These are phyloP conservation scores for Episyrphus balteatus DNA, from an alignment of 1,140 invertebrate species.

Conservation along the genomic window DNA sequence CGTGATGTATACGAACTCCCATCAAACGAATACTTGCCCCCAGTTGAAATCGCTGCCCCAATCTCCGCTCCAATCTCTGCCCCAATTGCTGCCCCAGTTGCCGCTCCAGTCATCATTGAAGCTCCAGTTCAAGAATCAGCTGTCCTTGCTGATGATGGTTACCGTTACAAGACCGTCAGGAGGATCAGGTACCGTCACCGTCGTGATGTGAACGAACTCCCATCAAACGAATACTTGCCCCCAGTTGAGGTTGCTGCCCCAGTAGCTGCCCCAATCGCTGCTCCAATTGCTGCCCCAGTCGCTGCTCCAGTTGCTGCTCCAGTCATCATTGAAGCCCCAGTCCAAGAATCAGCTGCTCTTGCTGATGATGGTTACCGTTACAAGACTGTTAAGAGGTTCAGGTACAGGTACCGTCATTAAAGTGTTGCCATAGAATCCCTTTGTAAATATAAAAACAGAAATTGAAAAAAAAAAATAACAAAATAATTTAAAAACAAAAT, in stretches of 20 bases:
- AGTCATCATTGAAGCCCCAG: too few species aligned
- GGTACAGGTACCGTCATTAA: too few species aligned
- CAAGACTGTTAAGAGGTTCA: too few species aligned
- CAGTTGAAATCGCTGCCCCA: slow-evolving; percentile 5
- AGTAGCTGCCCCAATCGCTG: too few species aligned
- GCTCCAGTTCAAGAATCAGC: slow-evolving; percentile 10
- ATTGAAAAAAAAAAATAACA: too few species aligned
- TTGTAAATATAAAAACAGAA: too few species aligned
- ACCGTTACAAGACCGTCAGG: slow-evolving; percentile 20
- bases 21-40: slow-evolving; percentile 13
- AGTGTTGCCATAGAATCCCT: too few species aligned
- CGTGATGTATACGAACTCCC: slow-evolving; percentile 14
- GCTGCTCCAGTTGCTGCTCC: too few species aligned
- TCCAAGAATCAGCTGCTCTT: too few species aligned
- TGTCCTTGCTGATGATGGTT: slow-evolving; percentile 13
- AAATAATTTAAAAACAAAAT: too few species aligned
- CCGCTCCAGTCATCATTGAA: slow-evolving; percentile 4
- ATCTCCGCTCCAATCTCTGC: slow-evolving; percentile 8
- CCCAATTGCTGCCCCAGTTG: neutral
- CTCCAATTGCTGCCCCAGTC: too few species aligned
- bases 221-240: slow-evolving; percentile 13
- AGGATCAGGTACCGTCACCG: slow-evolving; percentile 17
- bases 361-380: too few species aligned
- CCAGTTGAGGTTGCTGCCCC: slow-evolving; percentile 5
- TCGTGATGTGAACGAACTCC: slow-evolving; percentile 14